These are phyloP conservation scores for Rhyacophila brunnea DNA, from an alignment of 1,140 invertebrate genomes.

Conservation along the genomic window DNA sequence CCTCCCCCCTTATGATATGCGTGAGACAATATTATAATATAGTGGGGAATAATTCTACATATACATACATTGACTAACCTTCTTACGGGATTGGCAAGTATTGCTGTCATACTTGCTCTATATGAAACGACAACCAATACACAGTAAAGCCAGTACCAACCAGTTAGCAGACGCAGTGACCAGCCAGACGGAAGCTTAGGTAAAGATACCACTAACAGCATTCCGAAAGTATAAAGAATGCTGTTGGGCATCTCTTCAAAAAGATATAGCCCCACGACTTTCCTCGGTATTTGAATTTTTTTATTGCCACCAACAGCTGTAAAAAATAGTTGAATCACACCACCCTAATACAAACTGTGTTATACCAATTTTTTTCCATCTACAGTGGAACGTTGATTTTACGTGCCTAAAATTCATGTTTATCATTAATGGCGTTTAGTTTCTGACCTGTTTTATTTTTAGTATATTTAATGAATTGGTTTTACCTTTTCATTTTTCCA, in stretches of 20 bases:
- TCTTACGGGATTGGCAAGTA: constrained; percentile 71
- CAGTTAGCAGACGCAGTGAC: constrained; percentile 74
- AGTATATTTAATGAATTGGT: too few relatives aligned
- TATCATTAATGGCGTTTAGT: too few relatives aligned
- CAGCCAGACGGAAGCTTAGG: constrained; percentile 72
- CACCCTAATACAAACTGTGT: too few relatives aligned
- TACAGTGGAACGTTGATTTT: too few relatives aligned
- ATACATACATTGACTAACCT: constrained; percentile 57
- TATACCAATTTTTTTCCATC: too few relatives aligned
- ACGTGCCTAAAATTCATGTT: too few relatives aligned
- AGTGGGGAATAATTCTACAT: too few relatives aligned
- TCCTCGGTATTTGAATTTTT: constrained; percentile 20
- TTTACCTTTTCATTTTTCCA: too few relatives aligned
- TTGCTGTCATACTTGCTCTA: constrained; percentile 78
- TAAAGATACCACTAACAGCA: constrained; percentile 73
- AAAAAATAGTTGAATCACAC: too few relatives aligned
- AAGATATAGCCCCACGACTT: constrained; percentile 60
- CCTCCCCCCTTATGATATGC: too few relatives aligned
- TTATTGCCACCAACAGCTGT: not conserved
- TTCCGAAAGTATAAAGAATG: constrained; percentile 74
- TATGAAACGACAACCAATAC: constrained; percentile 75
- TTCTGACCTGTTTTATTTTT: too few relatives aligned
- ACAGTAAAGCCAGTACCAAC: constrained; percentile 84
- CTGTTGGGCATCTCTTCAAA: constrained; percentile 71
- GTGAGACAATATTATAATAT: too few relatives aligned